Base-by-base conservation (phyloP, 2,797 vertebrate genomes). In the Cyprinodon diabolis region DNA sequence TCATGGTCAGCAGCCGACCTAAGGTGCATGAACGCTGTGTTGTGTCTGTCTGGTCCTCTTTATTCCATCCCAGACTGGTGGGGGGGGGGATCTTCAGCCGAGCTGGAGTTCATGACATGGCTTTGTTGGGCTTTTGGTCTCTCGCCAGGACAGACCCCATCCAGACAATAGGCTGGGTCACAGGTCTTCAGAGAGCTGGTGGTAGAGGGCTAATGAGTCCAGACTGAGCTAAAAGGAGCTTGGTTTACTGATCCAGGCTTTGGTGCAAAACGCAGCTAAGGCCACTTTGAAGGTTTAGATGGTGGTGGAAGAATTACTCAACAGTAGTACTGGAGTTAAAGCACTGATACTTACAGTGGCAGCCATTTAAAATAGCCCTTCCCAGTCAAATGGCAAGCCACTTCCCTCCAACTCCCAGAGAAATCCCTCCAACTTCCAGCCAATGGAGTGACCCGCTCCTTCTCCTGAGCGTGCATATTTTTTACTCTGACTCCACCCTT, bases 121-220 rank as follows among this genome's bases (percentile, higher is more conserved):
- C 86, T 91, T 92, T 92, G 88, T 92, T 83, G 0, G 37, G 58
- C 11, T 19, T 62, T 52, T 37, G 68, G 76, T 75, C 77, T 85
- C 81, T 74, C 40, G 52, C 78, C 67, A 55, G 76, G 78, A 82
- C 48, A 73, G 84, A 86, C 35, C 75, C 2, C 4, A 69, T 77
- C 75, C 77, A 82, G 79, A 90, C 88, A 90, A 90, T 81, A 77
- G 84, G 68, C 2, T 15, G 80, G 89, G 89, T 91, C 87, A 89
- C 72, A 81, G 84, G 86, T 91, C 90, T 76, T 79, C n/a, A 15
- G 84, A 81, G 84, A 79, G 78, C 62, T 52, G 9, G 81, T 82
- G 83, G 72, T 83, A 91, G 75, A 81, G 75, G 84, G 73, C 84
- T 87, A 77, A 90, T 91, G 85, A 88, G 79, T 80, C 85, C 58